Base-by-base conservation (phyloP, 2,113 vertebrate genomes). In the Austrofundulus limnaeus region DNA sequence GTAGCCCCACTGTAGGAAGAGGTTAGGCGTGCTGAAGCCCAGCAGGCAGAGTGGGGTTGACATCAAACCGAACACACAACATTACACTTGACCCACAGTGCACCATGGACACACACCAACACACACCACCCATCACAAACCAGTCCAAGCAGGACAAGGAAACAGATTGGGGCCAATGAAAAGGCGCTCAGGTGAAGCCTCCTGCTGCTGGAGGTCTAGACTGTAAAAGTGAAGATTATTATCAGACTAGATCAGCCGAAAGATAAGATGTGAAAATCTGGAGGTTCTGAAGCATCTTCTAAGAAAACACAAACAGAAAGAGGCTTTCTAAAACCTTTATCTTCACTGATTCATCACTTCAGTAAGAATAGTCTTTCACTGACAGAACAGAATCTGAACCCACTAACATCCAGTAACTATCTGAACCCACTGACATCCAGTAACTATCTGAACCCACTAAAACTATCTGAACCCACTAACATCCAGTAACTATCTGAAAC, bases 1-100 rank as follows among this genome's bases (percentile, higher is more conserved):
- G 90, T 87, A 92, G 92, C 89, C 90, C 86, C 92, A 83, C 91
- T 87, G 90, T 92, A 93, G 90, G 88, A 93, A 93, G 93, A 95
- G 95, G 95, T 96, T 94, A 95, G 93, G 46, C 23, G 34, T 9
- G 51, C 69, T 95, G 85, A 94, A 89, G n/a, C 93, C 89, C 89
- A 70, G 86, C 90, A 82, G 92, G 90, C 92, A 60, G 81, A 84
- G 77, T 69, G 71, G 59, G 73, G 58, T 62, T 76, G 75, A 80
- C 79, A 83, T 92, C 93, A 94, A 94, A 79, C 94, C 93, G 62
- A 83, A 75, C 76, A 56, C 64, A 75, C 65, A 54, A 38, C 73
- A 82, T 80, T 62, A 39, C 66, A 61, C 61, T 34, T 80, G 76
- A 77, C 81, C 73, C 61, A n/a, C 43, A 37, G 19, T 55, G 52